Percentiles rank a stretch among this genome's conserved stretches.
Conservation (phyloP, 2,113 vertebrate species). For the Copsychus sechellarum region DNA sequence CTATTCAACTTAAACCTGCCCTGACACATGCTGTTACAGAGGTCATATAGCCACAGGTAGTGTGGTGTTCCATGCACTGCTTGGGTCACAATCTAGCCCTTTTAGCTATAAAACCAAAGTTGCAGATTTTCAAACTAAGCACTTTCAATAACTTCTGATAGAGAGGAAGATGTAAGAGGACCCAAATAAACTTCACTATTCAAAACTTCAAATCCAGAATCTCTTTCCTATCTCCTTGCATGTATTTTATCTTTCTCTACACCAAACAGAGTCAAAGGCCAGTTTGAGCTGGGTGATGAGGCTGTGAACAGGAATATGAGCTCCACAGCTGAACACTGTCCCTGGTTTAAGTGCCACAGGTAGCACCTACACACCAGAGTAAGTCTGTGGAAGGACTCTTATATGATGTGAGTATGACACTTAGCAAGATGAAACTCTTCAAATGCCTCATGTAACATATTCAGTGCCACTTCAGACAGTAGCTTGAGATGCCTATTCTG, state of each 20-base stretch:
- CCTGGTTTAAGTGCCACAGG: background rate
- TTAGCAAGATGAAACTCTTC: background rate
- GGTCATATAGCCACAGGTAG: background rate
- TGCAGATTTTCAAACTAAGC: background rate
- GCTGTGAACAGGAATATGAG: background rate
- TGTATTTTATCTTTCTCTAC: background rate
- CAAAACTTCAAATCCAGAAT: background rate
- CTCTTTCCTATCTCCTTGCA: background rate
- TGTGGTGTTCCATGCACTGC: background rate
- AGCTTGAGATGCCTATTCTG: background rate
- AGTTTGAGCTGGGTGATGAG: no score
- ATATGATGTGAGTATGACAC: rapidly evolving
- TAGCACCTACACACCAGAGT: background rate
- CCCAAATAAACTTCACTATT: background rate
- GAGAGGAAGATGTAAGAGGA: background rate
- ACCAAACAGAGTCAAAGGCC: background rate
- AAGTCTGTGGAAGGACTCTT: background rate
- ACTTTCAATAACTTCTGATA: background rate
- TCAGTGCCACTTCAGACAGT: background rate
- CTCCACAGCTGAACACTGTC: background rate
- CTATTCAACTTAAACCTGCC: background rate
- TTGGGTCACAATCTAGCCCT: background rate
- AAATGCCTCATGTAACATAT: no score
- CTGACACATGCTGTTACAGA: background rate
- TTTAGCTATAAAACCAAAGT: background rate